Conservation (phyloP, 30 jellyfish, hydroid and myxozoan genomes). For the Hydractinia symbiolongicarpus region DNA sequence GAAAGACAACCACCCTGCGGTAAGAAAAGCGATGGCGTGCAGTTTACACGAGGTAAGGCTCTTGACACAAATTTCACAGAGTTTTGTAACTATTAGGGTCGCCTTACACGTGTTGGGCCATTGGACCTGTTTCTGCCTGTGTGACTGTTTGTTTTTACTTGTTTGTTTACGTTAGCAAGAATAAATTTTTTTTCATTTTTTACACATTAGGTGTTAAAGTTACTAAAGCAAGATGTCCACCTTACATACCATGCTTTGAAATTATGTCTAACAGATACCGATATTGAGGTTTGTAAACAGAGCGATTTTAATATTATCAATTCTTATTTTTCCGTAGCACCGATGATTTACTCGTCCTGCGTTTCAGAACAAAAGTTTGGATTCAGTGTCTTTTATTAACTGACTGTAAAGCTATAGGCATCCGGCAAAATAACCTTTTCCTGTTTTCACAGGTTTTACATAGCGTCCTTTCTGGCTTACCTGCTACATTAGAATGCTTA, state of each 20-base stretch:
- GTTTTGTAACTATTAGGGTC: background rate
- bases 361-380: no score
- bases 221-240: conserved; percentile 5
- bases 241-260: background rate
- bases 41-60: conserved; percentile 63
- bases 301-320: no score
- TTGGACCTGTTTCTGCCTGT: no score
- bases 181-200: no score
- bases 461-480: conserved; percentile 5
- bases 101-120: background rate
- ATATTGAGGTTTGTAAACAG: conserved; percentile 15
- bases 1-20: conserved; percentile 50
- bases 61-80: background rate
- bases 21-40: conserved; percentile 60
- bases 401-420: no score
- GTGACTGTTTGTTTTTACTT: no score
- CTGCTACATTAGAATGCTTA: background rate
- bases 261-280: conserved; percentile 10
- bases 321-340: no score
- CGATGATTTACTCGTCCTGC: no score
- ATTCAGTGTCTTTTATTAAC: no score
- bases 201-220: background rate
- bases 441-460: conserved; percentile 14
- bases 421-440: background rate
- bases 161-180: no score